Percentiles rank a stretch among this genome's conserved stretches.
These are phyloP conservation scores for Gryon sp. DNA, from an alignment of 1,140 invertebrate species.

Conservation along the genomic window DNA sequence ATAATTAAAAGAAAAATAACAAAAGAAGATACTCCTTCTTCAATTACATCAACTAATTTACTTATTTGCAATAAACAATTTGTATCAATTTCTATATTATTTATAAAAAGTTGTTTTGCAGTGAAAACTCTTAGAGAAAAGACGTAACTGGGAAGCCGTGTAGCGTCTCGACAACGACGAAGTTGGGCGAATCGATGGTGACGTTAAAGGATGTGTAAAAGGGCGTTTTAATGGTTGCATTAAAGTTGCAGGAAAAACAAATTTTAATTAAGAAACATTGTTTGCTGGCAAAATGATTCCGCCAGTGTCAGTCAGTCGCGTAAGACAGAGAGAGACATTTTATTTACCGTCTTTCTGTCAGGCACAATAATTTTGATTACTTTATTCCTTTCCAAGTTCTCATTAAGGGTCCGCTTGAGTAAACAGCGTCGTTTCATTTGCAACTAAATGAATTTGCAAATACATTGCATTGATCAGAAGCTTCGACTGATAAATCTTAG, in stretches of 20 bases:
- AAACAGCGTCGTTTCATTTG: conserved; percentile 53
- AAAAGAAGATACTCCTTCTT: too few species aligned
- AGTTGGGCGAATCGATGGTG: conserved; percentile 9
- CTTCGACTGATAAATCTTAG: conserved; percentile 28
- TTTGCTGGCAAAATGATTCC: conserved; percentile 36
- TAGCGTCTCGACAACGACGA: conserved; percentile 19
- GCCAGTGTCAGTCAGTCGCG: conserved; percentile 36
- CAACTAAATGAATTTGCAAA: conserved; percentile 56
- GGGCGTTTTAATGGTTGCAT: conserved; percentile 28
- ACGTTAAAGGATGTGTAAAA: conserved; percentile 24
- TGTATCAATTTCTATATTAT: too few species aligned
- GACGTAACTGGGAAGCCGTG: background rate
- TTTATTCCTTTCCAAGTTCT: conserved; percentile 46
- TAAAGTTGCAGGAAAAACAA: conserved; percentile 35
- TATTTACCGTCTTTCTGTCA: conserved; percentile 38
- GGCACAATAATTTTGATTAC: conserved; percentile 37
- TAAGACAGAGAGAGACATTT: conserved; percentile 41
- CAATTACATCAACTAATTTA: too few species aligned
- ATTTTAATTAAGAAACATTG: conserved; percentile 54
- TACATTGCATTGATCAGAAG: conserved; percentile 44
- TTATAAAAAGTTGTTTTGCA: too few species aligned
- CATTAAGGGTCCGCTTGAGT: conserved; percentile 39
- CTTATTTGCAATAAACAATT: too few species aligned
- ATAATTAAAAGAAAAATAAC: too few species aligned
- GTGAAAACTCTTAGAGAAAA: background rate